phyloP scores from a whole-genome alignment of 1,140 invertebrate species.

The Bombus waltoni region DNA sequence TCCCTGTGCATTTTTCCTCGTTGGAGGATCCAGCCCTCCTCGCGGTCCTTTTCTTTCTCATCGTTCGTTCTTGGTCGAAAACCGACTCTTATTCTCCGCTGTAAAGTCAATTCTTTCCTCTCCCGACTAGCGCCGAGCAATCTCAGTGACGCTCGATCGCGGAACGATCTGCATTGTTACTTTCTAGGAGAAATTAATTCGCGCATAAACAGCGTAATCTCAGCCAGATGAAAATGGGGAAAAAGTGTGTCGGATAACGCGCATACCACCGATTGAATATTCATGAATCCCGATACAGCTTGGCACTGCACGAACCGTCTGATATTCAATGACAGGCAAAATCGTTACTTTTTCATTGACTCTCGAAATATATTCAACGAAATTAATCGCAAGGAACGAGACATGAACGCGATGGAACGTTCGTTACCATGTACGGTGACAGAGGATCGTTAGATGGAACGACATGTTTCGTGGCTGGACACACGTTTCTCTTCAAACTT shows the following conservation, averaged over 20 bases:
- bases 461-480: not conserved
- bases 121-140: not conserved
- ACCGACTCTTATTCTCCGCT: not conserved
- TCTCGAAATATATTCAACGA: too few species aligned
- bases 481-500: constrained; percentile 52
- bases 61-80: not conserved
- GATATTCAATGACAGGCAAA: not conserved
- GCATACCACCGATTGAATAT: constrained; percentile 15
- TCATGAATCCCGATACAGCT: constrained; percentile 3
- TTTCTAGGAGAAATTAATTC: constrained; percentile 55
- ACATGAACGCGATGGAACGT: not conserved
- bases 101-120: not conserved
- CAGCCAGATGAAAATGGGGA: constrained; percentile 33
- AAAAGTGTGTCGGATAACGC: constrained; percentile 46
- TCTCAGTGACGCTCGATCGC: constrained; percentile 19
- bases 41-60: not conserved
- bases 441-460: not conserved
- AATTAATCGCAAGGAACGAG: not conserved
- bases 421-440: not conserved
- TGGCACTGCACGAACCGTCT: not conserved
- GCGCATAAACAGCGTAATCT: constrained; percentile 38
- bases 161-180: constrained; percentile 51
- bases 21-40: not conserved
- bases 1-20: not conserved
- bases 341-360: not conserved